Percentiles rank a stretch among this genome's conserved stretches.
Conservation (phyloP, 2,797 vertebrate species). For the Crenuchus spilurus region DNA sequence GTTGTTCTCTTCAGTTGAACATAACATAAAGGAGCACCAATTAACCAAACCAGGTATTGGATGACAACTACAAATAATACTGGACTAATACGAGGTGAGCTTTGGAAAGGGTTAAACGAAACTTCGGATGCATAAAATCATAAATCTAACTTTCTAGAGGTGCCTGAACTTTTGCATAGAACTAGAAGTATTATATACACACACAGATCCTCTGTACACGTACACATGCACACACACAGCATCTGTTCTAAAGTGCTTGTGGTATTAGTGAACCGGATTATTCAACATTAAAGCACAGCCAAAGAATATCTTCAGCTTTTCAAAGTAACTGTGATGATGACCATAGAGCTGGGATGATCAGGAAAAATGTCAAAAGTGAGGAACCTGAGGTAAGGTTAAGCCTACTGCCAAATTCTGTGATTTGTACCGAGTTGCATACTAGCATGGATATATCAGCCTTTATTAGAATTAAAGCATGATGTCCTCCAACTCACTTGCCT, state of each 20-base stretch:
- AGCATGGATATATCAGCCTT: neutral
- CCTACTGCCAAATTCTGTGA: neutral
- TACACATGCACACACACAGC: neutral
- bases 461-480: neutral
- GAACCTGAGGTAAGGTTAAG: constrained; percentile 7
- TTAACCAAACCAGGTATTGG: too few species aligned
- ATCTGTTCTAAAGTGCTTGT: constrained; percentile 53
- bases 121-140: too few species aligned
- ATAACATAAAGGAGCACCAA: too few species aligned
- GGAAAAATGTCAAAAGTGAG: neutral
- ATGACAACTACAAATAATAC: too few species aligned
- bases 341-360: neutral
- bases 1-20: too few species aligned
- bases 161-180: too few species aligned
- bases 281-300: constrained; percentile 26
- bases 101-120: too few species aligned
- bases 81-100: too few species aligned
- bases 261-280: constrained; percentile 33
- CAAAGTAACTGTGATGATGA: neutral
- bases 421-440: constrained; percentile 16
- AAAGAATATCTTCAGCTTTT: constrained; percentile 11
- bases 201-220: neutral
- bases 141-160: too few species aligned
- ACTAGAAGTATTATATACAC: too few species aligned
- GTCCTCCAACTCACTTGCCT: neutral